Conservation (phyloP, 2,888 invertebrate species). For the Megamerina dolium region DNA sequence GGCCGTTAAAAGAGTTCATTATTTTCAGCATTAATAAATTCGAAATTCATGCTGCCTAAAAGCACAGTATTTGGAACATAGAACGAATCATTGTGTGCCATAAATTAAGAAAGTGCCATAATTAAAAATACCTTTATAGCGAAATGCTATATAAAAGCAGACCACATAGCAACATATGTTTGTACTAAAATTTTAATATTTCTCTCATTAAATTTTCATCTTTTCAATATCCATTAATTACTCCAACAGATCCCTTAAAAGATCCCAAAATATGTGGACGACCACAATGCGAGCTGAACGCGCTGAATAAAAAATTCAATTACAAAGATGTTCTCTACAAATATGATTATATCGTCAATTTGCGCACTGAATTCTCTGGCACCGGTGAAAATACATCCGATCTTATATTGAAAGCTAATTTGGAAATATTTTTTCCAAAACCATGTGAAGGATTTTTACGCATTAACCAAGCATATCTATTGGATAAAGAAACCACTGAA, state of each 20-base stretch:
- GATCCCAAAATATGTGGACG: conserved; percentile 67
- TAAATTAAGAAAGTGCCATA: too few relatives aligned
- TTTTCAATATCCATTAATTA: too few relatives aligned
- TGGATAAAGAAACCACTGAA: conserved; percentile 48
- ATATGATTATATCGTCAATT: conserved; percentile 66
- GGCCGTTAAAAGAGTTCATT: too few relatives aligned
- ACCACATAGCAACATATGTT: too few relatives aligned
- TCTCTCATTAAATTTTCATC: too few relatives aligned
- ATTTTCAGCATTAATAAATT: too few relatives aligned
- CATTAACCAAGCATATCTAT: conserved; percentile 56
- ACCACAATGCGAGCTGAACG: conserved; percentile 55
- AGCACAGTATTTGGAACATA: too few relatives aligned
- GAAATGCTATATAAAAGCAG: too few relatives aligned
- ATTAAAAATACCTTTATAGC: too few relatives aligned
- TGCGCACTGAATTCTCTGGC: conserved; percentile 65
- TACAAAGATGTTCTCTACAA: conserved; percentile 51
- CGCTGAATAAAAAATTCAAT: conserved; percentile 41
- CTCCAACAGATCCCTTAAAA: conserved; percentile 61
- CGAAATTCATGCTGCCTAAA: too few relatives aligned
- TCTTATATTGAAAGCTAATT: conserved; percentile 56
- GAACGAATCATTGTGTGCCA: too few relatives aligned
- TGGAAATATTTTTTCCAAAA: conserved; percentile 60
- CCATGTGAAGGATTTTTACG: conserved; percentile 68
- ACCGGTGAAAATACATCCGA: conserved; percentile 68
- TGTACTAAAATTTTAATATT: too few relatives aligned